Percentiles rank a stretch among this genome's conserved stretches.
These are phyloP conservation scores for Amphiprion clarkii DNA, from an alignment of 2,797 vertebrate genomes.

Conservation along the genomic window DNA sequence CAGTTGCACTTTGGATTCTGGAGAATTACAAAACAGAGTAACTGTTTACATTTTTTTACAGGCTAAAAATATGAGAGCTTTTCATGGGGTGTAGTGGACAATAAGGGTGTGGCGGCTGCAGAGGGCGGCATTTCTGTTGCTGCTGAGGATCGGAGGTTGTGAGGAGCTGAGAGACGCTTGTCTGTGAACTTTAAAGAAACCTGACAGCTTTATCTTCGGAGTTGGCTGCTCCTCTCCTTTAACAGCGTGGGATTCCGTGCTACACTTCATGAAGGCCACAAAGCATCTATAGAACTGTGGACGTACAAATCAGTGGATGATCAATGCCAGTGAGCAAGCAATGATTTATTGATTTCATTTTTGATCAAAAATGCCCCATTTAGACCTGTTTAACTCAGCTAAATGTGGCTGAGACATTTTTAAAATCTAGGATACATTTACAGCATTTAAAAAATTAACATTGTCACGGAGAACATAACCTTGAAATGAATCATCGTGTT, in stretches of 20 bases:
- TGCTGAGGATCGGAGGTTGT: slow-evolving; percentile 26
- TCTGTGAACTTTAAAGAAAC: slow-evolving; percentile 23
- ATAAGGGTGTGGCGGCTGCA: slow-evolving; percentile 54
- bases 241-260: slow-evolving; percentile 45
- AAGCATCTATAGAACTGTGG: slow-evolving; percentile 79
- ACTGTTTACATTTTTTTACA: neutral
- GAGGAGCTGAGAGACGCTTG: slow-evolving; percentile 39
- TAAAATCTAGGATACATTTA: too few species aligned
- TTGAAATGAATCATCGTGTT: too few species aligned
- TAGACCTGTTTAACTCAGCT: too few species aligned
- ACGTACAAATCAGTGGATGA: neutral
- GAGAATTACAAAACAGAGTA: neutral
- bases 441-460: neutral
- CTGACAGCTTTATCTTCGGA: slow-evolving; percentile 19
- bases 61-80: neutral
- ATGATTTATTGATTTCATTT: neutral
- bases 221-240: slow-evolving; percentile 44
- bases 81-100: slow-evolving; percentile 74
- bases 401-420: too few species aligned
- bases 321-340: neutral
- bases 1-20: slow-evolving; percentile 13
- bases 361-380: too few species aligned
- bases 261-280: slow-evolving; percentile 78
- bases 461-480: neutral
- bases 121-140: slow-evolving; percentile 17